These are phyloP conservation scores for Caenorhabditis uteleia DNA, from an alignment of 2,888 invertebrate genomes.

Conservation along the genomic window DNA sequence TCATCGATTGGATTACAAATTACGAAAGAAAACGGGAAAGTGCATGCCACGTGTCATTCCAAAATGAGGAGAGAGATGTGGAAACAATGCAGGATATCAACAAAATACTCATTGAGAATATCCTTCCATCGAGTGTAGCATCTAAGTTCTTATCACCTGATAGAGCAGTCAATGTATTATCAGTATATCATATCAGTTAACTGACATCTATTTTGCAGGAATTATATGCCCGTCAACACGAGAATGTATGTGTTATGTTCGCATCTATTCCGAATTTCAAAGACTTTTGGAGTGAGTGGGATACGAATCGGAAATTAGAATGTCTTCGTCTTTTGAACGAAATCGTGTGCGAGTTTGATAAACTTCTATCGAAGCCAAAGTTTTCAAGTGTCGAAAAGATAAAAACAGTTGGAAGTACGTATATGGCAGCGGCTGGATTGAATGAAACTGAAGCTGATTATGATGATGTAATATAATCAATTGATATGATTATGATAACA, in stretches of 20 bases:
- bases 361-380: slow-evolving; percentile 89
- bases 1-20: slow-evolving; percentile 69
- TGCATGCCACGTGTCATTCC: slow-evolving; percentile 88
- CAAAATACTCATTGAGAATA: slow-evolving; percentile 87
- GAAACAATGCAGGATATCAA: slow-evolving; percentile 81
- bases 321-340: slow-evolving; percentile 91
- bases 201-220: slow-evolving; percentile 77
- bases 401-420: slow-evolving; percentile 96
- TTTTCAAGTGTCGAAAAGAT: slow-evolving; percentile 96
- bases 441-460: slow-evolving; percentile 59
- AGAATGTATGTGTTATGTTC: slow-evolving; percentile 94
- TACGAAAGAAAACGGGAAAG: slow-evolving; percentile 80
- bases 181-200: slow-evolving; percentile 10
- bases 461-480: slow-evolving; percentile 49
- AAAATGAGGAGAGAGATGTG: slow-evolving; percentile 90
- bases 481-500: slow-evolving; percentile 4
- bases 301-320: slow-evolving; percentile 92
- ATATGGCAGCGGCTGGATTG: slow-evolving; percentile 94
- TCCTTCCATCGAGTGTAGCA: slow-evolving; percentile 93
- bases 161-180: slow-evolving; percentile 76
- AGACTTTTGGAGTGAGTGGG: slow-evolving; percentile 72
- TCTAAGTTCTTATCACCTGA: slow-evolving; percentile 84
- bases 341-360: slow-evolving; percentile 97
- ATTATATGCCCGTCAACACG: slow-evolving; percentile 90
- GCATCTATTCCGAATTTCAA: slow-evolving; percentile 93